A percentile compares a stretch with the other conserved stretches of the same genome.
These are phyloP conservation scores for Anastrepha ludens DNA, from an alignment of 1,140 invertebrate genomes.

Conservation along the genomic window DNA sequence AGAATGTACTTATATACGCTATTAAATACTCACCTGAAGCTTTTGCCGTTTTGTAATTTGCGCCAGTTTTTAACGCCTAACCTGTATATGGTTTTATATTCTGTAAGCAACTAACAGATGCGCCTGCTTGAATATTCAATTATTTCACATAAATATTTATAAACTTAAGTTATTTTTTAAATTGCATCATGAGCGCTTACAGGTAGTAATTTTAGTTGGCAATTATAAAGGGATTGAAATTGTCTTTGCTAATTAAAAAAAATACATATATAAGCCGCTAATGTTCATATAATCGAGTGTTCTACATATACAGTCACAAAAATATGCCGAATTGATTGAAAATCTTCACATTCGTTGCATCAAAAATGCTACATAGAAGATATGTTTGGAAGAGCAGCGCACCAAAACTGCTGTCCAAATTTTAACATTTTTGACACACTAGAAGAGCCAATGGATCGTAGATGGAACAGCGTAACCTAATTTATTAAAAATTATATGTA, in stretches of 20 bases:
- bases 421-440: too few relatives aligned
- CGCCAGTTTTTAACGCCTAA: conserved; percentile 14
- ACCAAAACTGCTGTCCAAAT: too few relatives aligned
- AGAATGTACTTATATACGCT: not conserved
- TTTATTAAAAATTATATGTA: too few relatives aligned
- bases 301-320: too few relatives aligned
- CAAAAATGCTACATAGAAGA: too few relatives aligned
- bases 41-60: conserved; percentile 26
- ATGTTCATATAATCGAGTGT: too few relatives aligned
- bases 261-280: too few relatives aligned
- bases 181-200: not conserved
- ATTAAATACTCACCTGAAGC: not conserved
- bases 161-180: not conserved
- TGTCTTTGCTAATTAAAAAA: not conserved
- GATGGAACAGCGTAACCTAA: too few relatives aligned
- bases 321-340: too few relatives aligned
- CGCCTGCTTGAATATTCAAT: conserved; percentile 17
- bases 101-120: not conserved
- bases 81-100: not conserved
- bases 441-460: too few relatives aligned
- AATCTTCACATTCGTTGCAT: too few relatives aligned
- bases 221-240: not conserved
- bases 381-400: too few relatives aligned
- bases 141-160: conserved; percentile 31
- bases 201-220: not conserved